Evolutionary conservation across 2,888 invertebrate species (phyloP), one percentile per base, ranked within the genome.

Genomic region (Catocala nupta): DNA sequence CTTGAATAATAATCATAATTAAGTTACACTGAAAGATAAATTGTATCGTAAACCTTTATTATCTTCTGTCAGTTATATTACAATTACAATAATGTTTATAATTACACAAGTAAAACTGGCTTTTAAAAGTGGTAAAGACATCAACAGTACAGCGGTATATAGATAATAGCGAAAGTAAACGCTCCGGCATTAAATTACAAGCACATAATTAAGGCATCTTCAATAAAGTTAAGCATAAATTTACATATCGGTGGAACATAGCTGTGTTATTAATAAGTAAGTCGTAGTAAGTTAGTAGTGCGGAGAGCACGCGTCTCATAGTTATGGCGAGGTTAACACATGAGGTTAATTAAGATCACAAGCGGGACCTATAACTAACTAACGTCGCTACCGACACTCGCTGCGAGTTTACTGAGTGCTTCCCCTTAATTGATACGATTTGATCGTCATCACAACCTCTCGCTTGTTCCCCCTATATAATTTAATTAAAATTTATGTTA

Each of bases 331-430:
- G 90, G 89, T 91, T 90, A 90, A 91, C 91, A 90, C 89, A 90
- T 90, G 90, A 90, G 92, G 92, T 93, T 93, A 92, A 93, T 93
- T 92, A 92, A 92, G 91, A 92, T 91, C 90, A 86, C 87, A 87
- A 82, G 85, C 87, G 88, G 80, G 84, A 88, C 87, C 89, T 87
- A 85, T 90, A 90, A 91, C 91, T 88, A 89, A 87, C 84, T 87
- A 88, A 86, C 83, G 75, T 73, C 81, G 83, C 85, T 79, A 74
- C 84, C 86, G 83, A 87, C 88, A 85, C 87, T 85, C 84, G 75
- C 71, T 76, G 73, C 75, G 83, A 88, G 85, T 87, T 90, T 85
- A 82, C 84, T 68, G 86, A 88, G 85, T 85, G 83, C 88, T 84
- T 87, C 86, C 84, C 88, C 90, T 87, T 91, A 92, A 92, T 92